Conservation (phyloP, 2,888 invertebrate genomes). For the Lacanobia oleracea region DNA sequence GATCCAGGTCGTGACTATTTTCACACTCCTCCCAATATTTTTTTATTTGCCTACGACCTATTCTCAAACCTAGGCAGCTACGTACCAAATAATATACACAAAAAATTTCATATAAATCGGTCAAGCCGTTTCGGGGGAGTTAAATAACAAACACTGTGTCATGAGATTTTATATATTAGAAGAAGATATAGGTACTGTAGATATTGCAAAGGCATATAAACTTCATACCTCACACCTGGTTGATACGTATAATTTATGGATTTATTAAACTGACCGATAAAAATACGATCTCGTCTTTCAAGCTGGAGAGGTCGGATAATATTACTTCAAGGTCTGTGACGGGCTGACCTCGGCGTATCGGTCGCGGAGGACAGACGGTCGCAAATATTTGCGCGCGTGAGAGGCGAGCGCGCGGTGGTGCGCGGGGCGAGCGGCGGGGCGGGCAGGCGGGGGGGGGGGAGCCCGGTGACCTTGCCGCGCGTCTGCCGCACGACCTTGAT, state of each 20-base stretch:
- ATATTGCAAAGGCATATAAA: constrained; percentile 28
- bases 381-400: constrained; percentile 89
- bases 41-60: too few relatives aligned
- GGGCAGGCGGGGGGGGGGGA: constrained; percentile 61
- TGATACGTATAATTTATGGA: constrained; percentile 46
- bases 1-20: background rate
- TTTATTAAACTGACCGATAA: constrained; percentile 78
- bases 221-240: constrained; percentile 42
- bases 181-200: background rate
- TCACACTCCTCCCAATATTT: background rate
- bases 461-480: constrained; percentile 86
- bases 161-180: too few relatives aligned
- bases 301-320: constrained; percentile 86
- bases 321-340: constrained; percentile 89
- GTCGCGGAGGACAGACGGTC: constrained; percentile 90
- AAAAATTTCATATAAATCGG: too few relatives aligned
- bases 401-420: constrained; percentile 71
- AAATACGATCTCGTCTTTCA: constrained; percentile 82
- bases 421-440: constrained; percentile 62
- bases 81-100: too few relatives aligned
- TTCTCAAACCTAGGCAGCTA: too few relatives aligned
- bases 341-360: constrained; percentile 90
- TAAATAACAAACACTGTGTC: too few relatives aligned
- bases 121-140: too few relatives aligned
- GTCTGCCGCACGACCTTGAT: constrained; percentile 89